Conservation (phyloP, 1,140 invertebrate species). For the Harpegnathos saltator region DNA sequence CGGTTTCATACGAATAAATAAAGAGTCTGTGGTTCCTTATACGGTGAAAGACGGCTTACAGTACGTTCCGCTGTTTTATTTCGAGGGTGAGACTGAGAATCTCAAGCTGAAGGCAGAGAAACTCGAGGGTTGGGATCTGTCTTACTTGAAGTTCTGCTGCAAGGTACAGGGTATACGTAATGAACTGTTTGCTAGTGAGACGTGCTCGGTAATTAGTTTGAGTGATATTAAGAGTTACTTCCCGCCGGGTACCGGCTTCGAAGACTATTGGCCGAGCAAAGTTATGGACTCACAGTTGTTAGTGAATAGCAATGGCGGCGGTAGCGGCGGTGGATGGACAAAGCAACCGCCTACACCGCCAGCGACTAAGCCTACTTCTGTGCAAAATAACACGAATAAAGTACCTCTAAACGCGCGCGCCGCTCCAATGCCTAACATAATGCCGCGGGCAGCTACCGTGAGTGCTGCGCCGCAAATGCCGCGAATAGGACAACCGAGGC, state of each 20-base stretch:
- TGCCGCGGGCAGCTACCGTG: slow-evolving; percentile 70
- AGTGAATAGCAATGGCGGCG: slow-evolving; percentile 87
- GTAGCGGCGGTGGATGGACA: slow-evolving; percentile 88
- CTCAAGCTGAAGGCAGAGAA: slow-evolving; percentile 94
- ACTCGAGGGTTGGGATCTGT: slow-evolving; percentile 95
- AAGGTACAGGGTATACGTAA: slow-evolving; percentile 97
- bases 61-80: slow-evolving; percentile 97
- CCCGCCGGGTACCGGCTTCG: slow-evolving; percentile 94
- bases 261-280: slow-evolving; percentile 96
- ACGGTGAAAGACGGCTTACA: slow-evolving; percentile 93
- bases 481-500: slow-evolving; percentile 77
- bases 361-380: slow-evolving; percentile 62
- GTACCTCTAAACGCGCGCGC: slow-evolving; percentile 75
- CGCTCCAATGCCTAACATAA: slow-evolving; percentile 74
- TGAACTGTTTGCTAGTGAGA: slow-evolving; percentile 95
- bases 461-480: slow-evolving; percentile 76
- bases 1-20: slow-evolving; percentile 97
- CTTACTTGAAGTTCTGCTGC: slow-evolving; percentile 97
- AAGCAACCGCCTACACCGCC: slow-evolving; percentile 86
- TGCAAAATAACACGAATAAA: slow-evolving; percentile 79
- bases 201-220: slow-evolving; percentile 94
- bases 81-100: slow-evolving; percentile 96
- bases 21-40: slow-evolving; percentile 97
- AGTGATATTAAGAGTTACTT: slow-evolving; percentile 96
- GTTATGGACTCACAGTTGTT: slow-evolving; percentile 92